Evolutionary conservation across 2,888 invertebrate species (phyloP).

Genomic region (Brachyptera putata): DNA sequence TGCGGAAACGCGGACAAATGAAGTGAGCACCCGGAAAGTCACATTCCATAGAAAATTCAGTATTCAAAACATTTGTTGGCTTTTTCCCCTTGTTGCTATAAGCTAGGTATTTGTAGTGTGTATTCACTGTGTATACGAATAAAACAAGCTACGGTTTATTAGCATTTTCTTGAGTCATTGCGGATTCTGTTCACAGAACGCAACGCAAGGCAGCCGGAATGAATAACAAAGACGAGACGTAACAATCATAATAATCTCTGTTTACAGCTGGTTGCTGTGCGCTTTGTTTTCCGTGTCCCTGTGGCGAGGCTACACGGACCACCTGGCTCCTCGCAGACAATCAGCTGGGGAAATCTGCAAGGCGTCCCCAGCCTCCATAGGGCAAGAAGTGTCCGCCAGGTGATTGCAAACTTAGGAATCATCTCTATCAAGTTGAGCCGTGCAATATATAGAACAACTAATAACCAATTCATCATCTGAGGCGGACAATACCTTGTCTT

Average conservation of each 20-base stretch:
- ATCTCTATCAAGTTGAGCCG: too few species aligned
- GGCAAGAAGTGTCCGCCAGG: too few species aligned
- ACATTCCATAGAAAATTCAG: constrained; percentile 31
- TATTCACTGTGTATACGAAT: constrained; percentile 5
- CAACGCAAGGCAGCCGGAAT: constrained; percentile 7
- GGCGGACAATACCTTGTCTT: too few species aligned
- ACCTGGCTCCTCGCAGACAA: too few species aligned
- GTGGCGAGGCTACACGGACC: background rate
- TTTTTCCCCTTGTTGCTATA: constrained; percentile 16
- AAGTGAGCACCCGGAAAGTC: constrained; percentile 31
- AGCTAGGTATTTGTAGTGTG: constrained; percentile 1
- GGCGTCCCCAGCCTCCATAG: too few species aligned
- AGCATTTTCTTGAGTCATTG: constrained; percentile 20
- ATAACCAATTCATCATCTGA: too few species aligned
- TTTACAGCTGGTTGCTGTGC: background rate
- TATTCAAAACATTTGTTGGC: constrained; percentile 31
- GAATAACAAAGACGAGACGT: constrained; percentile 20
- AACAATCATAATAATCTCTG: background rate
- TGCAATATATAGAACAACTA: too few species aligned
- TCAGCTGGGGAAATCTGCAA: too few species aligned
- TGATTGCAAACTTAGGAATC: too few species aligned
- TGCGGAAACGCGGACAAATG: constrained; percentile 31
- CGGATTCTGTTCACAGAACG: constrained; percentile 23
- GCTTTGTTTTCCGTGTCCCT: background rate
- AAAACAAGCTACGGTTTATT: constrained; percentile 3